Conservation (phyloP, 2,888 invertebrate genomes). For the Drosophila monieri region DNA sequence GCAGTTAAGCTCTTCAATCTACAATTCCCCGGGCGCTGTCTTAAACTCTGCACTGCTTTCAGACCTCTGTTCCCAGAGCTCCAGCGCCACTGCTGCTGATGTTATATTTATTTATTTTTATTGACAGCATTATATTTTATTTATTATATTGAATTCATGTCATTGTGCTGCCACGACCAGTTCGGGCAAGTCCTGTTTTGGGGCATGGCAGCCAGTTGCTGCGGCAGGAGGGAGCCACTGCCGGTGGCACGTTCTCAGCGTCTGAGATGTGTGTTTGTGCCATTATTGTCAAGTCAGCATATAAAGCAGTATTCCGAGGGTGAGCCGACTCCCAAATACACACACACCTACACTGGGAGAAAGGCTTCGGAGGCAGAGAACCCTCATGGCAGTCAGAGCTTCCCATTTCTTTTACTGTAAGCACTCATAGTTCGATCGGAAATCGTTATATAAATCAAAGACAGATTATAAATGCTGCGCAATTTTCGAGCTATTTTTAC, state of each 20-base stretch:
- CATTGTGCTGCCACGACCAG: constrained; percentile 74
- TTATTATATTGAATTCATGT: constrained; percentile 80
- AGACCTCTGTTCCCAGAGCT: constrained; percentile 1
- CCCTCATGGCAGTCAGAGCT: not conserved
- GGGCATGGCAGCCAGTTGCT: constrained; percentile 16
- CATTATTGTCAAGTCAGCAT: constrained; percentile 78
- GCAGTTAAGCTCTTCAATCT: constrained; percentile 68
- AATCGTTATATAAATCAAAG: constrained; percentile 81
- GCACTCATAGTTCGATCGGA: constrained; percentile 67
- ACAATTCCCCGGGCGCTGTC: constrained; percentile 55
- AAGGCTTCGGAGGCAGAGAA: not conserved
- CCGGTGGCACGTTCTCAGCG: constrained; percentile 57
- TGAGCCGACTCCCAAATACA: constrained; percentile 21
- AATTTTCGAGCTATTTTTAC: constrained; percentile 70
- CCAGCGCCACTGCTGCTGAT: constrained; percentile 19
- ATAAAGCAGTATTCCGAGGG: constrained; percentile 56
- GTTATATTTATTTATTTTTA: constrained; percentile 75
- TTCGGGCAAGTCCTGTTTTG: constrained; percentile 19
- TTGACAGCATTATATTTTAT: constrained; percentile 80
- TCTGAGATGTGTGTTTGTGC: constrained; percentile 48
- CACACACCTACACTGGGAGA: constrained; percentile 10
- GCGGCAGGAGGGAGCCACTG: constrained; percentile 44
- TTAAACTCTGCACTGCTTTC: constrained; percentile 50
- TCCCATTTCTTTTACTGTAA: constrained; percentile 6
- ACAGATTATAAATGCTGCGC: constrained; percentile 78